Evolutionary conservation across 2,888 invertebrate genomes (phyloP).

Genomic region (Eremobia ochroleuca): DNA sequence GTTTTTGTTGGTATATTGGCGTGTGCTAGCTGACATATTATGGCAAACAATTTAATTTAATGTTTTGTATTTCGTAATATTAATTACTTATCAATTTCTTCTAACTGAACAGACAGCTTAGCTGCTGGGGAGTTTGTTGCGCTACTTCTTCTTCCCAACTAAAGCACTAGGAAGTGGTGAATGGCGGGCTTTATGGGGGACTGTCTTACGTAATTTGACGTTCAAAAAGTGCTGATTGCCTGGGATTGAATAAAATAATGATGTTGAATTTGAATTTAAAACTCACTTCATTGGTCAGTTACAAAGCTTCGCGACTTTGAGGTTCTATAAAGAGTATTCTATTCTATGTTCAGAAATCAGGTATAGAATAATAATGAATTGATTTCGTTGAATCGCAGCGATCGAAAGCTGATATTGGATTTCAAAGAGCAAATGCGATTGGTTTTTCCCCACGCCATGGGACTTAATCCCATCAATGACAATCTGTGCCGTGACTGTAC

Average conservation of each 20-base stretch:
- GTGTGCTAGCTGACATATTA: background rate
- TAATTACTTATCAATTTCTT: background rate
- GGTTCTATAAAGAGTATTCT: too few species aligned
- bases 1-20: background rate
- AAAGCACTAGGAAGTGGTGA: background rate
- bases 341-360: conserved; percentile 3
- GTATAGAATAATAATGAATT: conserved; percentile 14
- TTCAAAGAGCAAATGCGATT: conserved; percentile 36
- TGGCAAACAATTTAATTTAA: background rate
- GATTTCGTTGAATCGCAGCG: conserved; percentile 29
- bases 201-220: background rate
- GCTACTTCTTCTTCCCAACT: background rate
- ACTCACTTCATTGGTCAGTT: conserved; percentile 18
- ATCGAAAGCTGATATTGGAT: conserved; percentile 33
- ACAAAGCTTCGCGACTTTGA: background rate
- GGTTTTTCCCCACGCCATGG: conserved; percentile 35
- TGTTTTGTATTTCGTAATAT: background rate
- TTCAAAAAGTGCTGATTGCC: too few species aligned
- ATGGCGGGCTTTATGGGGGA: background rate
- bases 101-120: background rate
- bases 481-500: conserved; percentile 18
- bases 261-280: conserved; percentile 25
- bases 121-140: background rate
- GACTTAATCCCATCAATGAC: conserved; percentile 32
- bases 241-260: background rate